A percentile compares a stretch with the other conserved stretches of the same genome.
These are phyloP conservation scores for Drosophila infuscata DNA, from an alignment of 2,888 invertebrate genomes.

Conservation along the genomic window DNA sequence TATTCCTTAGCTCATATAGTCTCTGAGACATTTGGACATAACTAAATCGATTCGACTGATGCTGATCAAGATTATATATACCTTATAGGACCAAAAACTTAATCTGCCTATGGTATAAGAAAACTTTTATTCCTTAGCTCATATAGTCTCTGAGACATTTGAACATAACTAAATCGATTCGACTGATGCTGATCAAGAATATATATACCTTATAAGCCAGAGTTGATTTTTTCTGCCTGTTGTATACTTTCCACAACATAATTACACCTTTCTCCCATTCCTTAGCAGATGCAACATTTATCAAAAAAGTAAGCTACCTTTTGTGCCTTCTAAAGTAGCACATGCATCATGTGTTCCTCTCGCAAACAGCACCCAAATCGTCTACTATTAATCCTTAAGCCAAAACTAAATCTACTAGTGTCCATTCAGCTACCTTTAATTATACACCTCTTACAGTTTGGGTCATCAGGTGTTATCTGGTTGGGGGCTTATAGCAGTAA, in stretches of 20 bases:
- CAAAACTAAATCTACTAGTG: not conserved
- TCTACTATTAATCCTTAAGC: not conserved
- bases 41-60: not conserved
- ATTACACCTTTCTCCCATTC: not conserved
- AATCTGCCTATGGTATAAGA: not conserved
- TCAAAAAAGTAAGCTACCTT: not conserved
- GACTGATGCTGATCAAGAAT: not conserved
- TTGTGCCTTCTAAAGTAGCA: not conserved
- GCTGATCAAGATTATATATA: too few relatives aligned
- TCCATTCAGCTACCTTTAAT: conserved; percentile 7
- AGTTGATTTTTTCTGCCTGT: not conserved
- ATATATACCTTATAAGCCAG: not conserved
- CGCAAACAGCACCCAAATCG: not conserved
- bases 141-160: not conserved
- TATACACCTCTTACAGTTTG: not conserved
- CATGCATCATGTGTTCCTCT: not conserved
- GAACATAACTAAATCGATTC: not conserved
- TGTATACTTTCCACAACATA: not conserved
- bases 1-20: not conserved
- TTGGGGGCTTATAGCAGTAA: conserved; percentile 3
- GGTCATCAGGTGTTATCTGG: conserved; percentile 10
- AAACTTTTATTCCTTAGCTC: not conserved
- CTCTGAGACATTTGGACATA: not conserved
- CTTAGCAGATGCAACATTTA: not conserved
- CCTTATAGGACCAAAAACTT: too few relatives aligned